Percentiles rank a stretch among this genome's conserved stretches.
Evolutionary conservation across 2,113 vertebrate genomes (phyloP).

Genomic region (Rhynchomys soricoides): DNA sequence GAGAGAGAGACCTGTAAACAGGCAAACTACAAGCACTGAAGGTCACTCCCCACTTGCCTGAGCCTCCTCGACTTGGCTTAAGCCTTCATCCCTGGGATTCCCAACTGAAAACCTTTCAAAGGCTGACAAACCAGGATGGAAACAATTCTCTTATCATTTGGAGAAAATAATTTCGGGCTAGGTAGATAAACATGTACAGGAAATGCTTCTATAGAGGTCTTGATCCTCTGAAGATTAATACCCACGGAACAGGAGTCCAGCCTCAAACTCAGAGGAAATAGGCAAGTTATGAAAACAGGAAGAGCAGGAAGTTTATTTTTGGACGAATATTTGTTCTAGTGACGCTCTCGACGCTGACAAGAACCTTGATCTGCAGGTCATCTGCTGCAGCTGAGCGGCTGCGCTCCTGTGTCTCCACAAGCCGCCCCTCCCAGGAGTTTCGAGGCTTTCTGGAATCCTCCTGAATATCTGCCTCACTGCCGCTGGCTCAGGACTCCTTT

Average conservation of each 20-base stretch:
- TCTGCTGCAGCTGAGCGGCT: slow-evolving; percentile 80
- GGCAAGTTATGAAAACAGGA: slow-evolving; percentile 88
- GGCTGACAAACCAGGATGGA: slow-evolving; percentile 56
- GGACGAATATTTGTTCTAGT: slow-evolving; percentile 88
- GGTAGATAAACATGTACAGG: slow-evolving; percentile 88
- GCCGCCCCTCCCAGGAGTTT: slow-evolving; percentile 77
- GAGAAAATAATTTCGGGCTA: slow-evolving; percentile 82
- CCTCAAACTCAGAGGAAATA: slow-evolving; percentile 86
- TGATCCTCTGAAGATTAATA: slow-evolving; percentile 88
- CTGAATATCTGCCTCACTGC: slow-evolving; percentile 63
- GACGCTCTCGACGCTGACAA: slow-evolving; percentile 81
- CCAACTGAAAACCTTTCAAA: slow-evolving; percentile 35
- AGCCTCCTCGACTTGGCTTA: neutral
- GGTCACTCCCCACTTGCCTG: neutral
- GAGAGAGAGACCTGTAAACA: no score
- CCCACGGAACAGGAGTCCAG: slow-evolving; percentile 83
- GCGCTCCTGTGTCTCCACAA: slow-evolving; percentile 73
- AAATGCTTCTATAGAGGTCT: slow-evolving; percentile 88
- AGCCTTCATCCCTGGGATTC: neutral
- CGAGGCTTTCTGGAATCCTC: slow-evolving; percentile 54
- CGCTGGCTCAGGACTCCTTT: neutral
- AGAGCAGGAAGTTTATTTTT: slow-evolving; percentile 89
- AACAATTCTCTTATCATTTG: slow-evolving; percentile 78
- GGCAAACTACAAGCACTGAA: neutral
- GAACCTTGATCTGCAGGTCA: slow-evolving; percentile 85